phyloP scores from a whole-genome alignment of 2,888 invertebrate genomes.

The Capitulum mitella region DNA sequence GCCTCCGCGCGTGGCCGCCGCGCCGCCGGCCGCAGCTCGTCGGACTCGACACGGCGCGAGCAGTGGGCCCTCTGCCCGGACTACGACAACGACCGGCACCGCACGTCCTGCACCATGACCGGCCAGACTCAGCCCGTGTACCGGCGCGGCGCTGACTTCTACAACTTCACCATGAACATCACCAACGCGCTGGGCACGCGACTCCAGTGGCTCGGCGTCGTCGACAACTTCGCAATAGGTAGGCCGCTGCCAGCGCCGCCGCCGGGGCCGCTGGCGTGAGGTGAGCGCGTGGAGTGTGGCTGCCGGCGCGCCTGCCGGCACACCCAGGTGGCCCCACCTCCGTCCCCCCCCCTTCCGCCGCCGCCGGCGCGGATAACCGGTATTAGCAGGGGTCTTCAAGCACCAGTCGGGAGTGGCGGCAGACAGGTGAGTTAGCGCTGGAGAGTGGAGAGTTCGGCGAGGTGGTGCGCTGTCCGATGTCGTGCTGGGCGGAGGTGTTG shows the following conservation, averaged over 20 bases:
- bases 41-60: background rate
- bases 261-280: background rate
- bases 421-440: no score
- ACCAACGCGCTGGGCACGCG: constrained; percentile 11
- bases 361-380: no score
- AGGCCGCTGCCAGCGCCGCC: background rate
- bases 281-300: no score
- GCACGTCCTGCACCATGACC: background rate
- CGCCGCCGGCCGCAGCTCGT: background rate
- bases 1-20: background rate
- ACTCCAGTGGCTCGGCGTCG: background rate
- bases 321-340: no score
- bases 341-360: no score
- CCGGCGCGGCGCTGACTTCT: background rate
- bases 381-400: no score
- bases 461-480: no score
- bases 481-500: no score
- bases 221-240: constrained; percentile 17
- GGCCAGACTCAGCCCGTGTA: background rate
- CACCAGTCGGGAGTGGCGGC: no score
- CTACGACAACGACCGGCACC: background rate
- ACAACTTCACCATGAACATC: constrained; percentile 23
- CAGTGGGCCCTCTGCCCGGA: constrained; percentile 4
- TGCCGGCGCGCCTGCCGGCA: no score
- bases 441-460: no score